phyloP scores from a whole-genome alignment of 2,888 invertebrate species.

The Amphimallon solstitiale region DNA sequence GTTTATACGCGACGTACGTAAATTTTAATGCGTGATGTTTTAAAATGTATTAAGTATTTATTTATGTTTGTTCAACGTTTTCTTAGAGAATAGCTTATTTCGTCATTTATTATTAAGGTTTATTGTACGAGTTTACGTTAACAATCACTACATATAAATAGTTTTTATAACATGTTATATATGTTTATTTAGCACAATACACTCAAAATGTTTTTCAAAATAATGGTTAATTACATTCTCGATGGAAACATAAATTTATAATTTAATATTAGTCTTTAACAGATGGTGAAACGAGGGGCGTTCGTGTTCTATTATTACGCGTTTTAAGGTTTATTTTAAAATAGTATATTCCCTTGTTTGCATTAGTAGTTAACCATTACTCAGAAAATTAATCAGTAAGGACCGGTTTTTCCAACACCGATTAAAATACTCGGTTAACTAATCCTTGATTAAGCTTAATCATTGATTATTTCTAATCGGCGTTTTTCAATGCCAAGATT shows the following conservation, averaged over 20 bases:
- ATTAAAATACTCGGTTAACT: too few relatives aligned
- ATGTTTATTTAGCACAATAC: constrained; percentile 9
- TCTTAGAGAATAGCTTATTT: constrained; percentile 32
- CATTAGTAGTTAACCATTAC: constrained; percentile 32
- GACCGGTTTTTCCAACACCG: too few relatives aligned
- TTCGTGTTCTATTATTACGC: background rate
- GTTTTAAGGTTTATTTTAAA: background rate
- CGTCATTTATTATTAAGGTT: background rate
- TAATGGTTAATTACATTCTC: constrained; percentile 28
- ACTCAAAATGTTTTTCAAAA: constrained; percentile 18
- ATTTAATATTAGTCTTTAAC: background rate
- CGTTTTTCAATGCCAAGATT: too few relatives aligned
- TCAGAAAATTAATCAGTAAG: constrained; percentile 10
- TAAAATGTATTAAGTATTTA: background rate
- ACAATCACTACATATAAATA: constrained; percentile 9
- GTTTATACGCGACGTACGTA: constrained; percentile 10
- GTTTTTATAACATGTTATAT: constrained; percentile 6
- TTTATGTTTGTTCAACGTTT: background rate
- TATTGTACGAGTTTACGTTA: constrained; percentile 7
- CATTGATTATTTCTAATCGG: too few relatives aligned
- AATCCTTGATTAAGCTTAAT: too few relatives aligned
- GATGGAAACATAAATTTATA: background rate
- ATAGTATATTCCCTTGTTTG: background rate
- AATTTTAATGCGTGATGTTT: background rate
- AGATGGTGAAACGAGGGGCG: background rate